These are phyloP conservation scores for Myiothlypis coronata DNA, from an alignment of 2,797 vertebrate species.

Conservation along the genomic window DNA sequence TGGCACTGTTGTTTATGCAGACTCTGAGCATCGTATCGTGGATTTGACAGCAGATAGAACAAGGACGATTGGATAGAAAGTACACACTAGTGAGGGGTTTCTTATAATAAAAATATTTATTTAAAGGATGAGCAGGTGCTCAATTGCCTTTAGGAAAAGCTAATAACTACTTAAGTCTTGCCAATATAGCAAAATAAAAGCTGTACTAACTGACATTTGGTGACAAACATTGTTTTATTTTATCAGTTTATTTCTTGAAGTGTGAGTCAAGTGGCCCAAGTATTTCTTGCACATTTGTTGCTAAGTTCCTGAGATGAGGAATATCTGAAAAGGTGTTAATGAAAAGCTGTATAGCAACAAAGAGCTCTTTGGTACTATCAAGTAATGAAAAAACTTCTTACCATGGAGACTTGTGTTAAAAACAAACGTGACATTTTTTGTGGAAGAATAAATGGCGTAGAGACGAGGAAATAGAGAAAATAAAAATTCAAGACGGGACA, in stretches of 20 bases:
- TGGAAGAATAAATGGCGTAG: neutral
- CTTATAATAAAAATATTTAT: neutral
- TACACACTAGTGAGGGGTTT: neutral
- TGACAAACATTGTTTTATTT: neutral
- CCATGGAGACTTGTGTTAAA: neutral
- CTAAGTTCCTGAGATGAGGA: neutral
- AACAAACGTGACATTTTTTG: neutral
- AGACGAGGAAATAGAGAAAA: neutral
- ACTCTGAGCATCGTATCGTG: fast-evolving
- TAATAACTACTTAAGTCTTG: neutral
- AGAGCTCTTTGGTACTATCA: neutral
- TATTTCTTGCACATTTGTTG: neutral
- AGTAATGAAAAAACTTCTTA: neutral
- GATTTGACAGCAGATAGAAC: neutral
- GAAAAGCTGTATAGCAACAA: neutral
- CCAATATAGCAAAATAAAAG: neutral
- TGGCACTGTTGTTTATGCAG: neutral
- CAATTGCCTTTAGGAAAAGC: neutral
- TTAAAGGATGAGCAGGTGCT: neutral
- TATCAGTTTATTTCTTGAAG: neutral
- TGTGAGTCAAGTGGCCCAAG: neutral
- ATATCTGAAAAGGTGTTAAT: neutral
- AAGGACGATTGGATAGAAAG: neutral
- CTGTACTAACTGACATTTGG: neutral
- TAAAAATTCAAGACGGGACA: neutral